These are phyloP conservation scores for Coreoperca whiteheadi DNA, from an alignment of 2,113 vertebrate genomes.

Conservation along the genomic window DNA sequence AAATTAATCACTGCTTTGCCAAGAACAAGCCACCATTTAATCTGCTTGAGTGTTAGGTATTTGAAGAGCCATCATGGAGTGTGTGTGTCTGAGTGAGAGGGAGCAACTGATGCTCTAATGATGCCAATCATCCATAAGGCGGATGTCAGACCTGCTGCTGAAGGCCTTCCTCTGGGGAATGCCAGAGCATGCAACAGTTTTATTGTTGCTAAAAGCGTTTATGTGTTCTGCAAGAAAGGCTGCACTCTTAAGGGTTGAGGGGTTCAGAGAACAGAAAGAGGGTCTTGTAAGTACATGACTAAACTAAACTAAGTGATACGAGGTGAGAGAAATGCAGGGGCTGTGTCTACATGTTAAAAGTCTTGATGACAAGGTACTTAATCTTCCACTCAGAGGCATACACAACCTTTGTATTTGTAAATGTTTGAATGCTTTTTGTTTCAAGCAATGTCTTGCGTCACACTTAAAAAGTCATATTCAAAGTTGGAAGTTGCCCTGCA, in stretches of 20 bases:
- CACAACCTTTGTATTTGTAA: not conserved
- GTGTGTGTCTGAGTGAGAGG: constrained; percentile 34
- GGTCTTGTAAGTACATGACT: constrained; percentile 17
- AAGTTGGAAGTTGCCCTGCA: not conserved
- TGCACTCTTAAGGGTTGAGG: not conserved
- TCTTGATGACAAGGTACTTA: not conserved
- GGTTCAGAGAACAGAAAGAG: constrained; percentile 16
- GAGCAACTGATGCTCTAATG: constrained; percentile 74
- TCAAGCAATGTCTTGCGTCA: not conserved
- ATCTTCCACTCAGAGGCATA: not conserved
- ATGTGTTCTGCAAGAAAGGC: constrained; percentile 51
- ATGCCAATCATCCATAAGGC: constrained; percentile 73
- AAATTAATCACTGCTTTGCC: constrained; percentile 58
- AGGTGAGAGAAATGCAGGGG: not conserved
- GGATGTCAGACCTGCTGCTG: constrained; percentile 65
- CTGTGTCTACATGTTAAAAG: not conserved
- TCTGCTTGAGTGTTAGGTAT: constrained; percentile 52
- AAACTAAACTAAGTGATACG: not conserved
- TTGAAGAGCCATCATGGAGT: constrained; percentile 52
- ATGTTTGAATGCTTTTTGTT: not conserved
- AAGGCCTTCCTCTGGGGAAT: constrained; percentile 51
- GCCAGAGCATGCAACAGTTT: constrained; percentile 51
- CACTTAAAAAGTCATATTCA: not conserved
- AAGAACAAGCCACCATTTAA: constrained; percentile 55
- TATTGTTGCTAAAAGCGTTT: constrained; percentile 63